Conservation (phyloP, 2,888 invertebrate genomes). For the Molanna angustata region DNA sequence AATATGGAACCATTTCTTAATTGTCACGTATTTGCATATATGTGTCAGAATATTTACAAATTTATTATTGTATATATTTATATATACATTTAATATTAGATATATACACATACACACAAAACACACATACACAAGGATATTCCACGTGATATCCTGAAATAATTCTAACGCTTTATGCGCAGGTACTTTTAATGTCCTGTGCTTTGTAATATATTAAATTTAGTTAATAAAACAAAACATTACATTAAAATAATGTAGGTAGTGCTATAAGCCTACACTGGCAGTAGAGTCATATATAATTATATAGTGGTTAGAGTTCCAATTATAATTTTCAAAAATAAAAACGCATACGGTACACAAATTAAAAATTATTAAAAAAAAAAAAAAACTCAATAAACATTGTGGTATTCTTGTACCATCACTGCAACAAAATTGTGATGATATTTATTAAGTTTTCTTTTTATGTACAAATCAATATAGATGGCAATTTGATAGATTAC, state of each 20-base stretch:
- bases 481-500: slow-evolving; percentile 20
- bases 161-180: slow-evolving; percentile 53
- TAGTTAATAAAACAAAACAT: slow-evolving; percentile 12
- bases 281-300: no score
- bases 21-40: slow-evolving; percentile 6
- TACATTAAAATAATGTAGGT: slow-evolving; percentile 31
- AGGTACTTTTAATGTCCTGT: slow-evolving; percentile 41
- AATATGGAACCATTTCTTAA: no score
- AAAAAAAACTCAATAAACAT: slow-evolving; percentile 4
- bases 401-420: slow-evolving; percentile 12
- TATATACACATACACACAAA: slow-evolving; percentile 30
- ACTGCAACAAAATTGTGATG: slow-evolving; percentile 18
- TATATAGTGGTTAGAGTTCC: slow-evolving; percentile 29
- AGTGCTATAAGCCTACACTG: slow-evolving; percentile 31
- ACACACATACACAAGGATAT: slow-evolving; percentile 31
- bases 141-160: slow-evolving; percentile 37
- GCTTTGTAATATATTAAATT: slow-evolving; percentile 24
- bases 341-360: slow-evolving; percentile 14
- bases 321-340: slow-evolving; percentile 26
- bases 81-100: slow-evolving; percentile 23
- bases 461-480: slow-evolving; percentile 6
- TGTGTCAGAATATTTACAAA: slow-evolving; percentile 29
- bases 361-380: no score
- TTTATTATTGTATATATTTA: slow-evolving; percentile 19
- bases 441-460: slow-evolving; percentile 13